Percentiles rank a stretch among this genome's conserved stretches.
Conservation (phyloP, 1,140 invertebrate species). For the Zaprionus davidi region DNA sequence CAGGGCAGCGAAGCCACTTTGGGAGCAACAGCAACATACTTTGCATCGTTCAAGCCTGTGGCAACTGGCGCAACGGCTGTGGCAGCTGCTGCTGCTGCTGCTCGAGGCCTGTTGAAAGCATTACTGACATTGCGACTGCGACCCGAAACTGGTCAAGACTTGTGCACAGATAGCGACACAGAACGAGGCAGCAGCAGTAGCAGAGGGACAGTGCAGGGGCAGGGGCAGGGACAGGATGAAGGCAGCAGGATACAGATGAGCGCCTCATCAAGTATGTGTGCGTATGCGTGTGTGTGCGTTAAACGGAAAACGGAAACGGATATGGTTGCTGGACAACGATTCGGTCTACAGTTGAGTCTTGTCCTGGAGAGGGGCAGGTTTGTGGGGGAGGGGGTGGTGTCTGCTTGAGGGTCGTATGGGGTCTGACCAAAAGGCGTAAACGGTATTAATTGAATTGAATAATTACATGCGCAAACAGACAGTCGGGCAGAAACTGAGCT, state of each 20-base stretch:
- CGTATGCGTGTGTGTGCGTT: conserved; percentile 16
- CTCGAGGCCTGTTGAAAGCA: conserved; percentile 50
- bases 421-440: conserved; percentile 57
- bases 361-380: not conserved
- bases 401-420: conserved; percentile 1
- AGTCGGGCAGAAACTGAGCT: not conserved
- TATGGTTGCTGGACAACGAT: conserved; percentile 68
- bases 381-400: not conserved
- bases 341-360: conserved; percentile 31
- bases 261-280: conserved; percentile 47
- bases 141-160: conserved; percentile 51
- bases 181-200: conserved; percentile 9
- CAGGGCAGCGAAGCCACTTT: not conserved
- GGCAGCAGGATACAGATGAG: conserved; percentile 52
- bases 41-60: conserved; percentile 58
- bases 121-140: conserved; percentile 42
- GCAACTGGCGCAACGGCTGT: not conserved
- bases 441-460: conserved; percentile 83
- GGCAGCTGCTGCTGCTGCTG: conserved; percentile 16
- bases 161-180: conserved; percentile 35
- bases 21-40: conserved; percentile 41
- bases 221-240: not conserved
- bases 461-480: conserved; percentile 62
- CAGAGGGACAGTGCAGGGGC: not conserved
- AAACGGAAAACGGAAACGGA: conserved; percentile 68